phyloP scores from a whole-genome alignment of 2,113 vertebrate genomes.

The Erythrocercus mccallii region DNA sequence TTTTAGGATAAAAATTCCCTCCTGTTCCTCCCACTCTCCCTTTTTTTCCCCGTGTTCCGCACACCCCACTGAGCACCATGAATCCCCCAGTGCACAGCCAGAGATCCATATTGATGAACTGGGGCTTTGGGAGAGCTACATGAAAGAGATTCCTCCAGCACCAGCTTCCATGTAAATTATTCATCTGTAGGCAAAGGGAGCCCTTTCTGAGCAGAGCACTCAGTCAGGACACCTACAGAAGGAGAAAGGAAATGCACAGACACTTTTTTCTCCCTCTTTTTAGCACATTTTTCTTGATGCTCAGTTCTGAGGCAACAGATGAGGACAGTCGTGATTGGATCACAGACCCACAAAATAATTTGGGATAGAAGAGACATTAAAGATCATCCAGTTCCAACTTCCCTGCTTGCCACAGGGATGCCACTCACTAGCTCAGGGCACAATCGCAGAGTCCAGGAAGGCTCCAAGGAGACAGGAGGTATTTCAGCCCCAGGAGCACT shows the following conservation, averaged over 20 bases:
- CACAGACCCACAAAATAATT: background rate
- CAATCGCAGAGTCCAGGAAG: accelerated
- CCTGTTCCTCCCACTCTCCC: background rate
- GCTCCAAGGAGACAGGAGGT: background rate
- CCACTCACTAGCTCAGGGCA: background rate
- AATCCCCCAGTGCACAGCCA: background rate
- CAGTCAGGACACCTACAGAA: background rate
- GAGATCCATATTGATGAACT: conserved; percentile 22
- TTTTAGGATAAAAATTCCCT: background rate
- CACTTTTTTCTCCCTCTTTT: background rate
- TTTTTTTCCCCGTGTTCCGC: background rate
- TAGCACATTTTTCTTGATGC: background rate
- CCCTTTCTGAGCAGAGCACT: background rate
- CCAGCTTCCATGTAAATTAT: background rate
- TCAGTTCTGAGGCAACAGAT: background rate
- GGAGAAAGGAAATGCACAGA: background rate
- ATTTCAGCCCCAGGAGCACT: background rate
- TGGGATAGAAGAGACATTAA: background rate
- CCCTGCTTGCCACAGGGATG: background rate
- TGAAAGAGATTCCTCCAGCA: conserved; percentile 7
- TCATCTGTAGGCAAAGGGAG: background rate
- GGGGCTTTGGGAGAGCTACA: background rate
- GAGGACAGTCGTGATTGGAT: accelerated
- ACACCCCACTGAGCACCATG: background rate
- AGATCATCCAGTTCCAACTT: background rate